Evolutionary conservation across 2,797 vertebrate species (phyloP), one percentile per base, ranked within the genome.

Genomic region (Catharus ustulatus): DNA sequence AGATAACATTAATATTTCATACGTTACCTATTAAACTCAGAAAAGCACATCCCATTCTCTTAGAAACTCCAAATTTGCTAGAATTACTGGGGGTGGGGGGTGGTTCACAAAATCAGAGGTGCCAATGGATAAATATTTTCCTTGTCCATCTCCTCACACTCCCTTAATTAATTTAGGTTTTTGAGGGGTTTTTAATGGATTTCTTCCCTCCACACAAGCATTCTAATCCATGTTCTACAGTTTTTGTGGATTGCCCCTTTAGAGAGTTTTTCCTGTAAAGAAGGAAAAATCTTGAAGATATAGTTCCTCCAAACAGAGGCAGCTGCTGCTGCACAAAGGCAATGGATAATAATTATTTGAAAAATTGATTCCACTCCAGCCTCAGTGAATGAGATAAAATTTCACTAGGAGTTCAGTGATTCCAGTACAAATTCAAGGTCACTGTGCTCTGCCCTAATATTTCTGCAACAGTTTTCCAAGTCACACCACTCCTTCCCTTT

Each of bases 401-500:
- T 74, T 45, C 12, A 45, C 18, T 32, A 48, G 8, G 20, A 85
- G 46, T 67, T 83, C 55, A 77, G 23, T 6, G 18, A 38, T 32
- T 74, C 32, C 29, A 34, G 19, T 32, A 59, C 0, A 11, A 89
- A 89, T 43, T 79, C 0, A 0, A 78, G 81, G 82, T 76, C 67
- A 19, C 46, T 38, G 5, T 87, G 57, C 81, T 66, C 46, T n/a
- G 59, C 22, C 46, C 51, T 63, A 82, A 7, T 52, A 84, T 79
- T 89, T 92, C 64, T 96, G 62, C 51, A 68, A 63, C 7, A 46
- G 30, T 43, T 87, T 88, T 89, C 49, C 73, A 67, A 66, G 57
- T 79, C 71, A 90, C 86, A 92, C 84, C 51, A 72, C 80, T 52
- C 74, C 55, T 79, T 87, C 83, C 91, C 79, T 78, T 57, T 38